phyloP scores from a whole-genome alignment of 1,140 invertebrate species.

The Drosophila takahashii region DNA sequence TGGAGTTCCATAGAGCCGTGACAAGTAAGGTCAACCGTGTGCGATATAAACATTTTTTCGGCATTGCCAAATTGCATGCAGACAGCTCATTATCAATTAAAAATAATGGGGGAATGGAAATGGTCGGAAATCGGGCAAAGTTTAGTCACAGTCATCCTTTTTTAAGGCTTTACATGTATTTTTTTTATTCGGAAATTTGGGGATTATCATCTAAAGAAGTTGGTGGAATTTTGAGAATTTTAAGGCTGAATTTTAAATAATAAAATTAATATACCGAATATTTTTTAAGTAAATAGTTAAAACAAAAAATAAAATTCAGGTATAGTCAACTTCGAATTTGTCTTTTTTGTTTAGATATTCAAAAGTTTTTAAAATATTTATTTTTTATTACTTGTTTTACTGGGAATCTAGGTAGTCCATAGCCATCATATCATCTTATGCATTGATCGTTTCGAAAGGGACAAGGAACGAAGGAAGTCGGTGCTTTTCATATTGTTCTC shows the following conservation, averaged over 20 bases:
- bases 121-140: background rate
- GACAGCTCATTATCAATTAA: constrained; percentile 76
- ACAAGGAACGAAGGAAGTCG: background rate
- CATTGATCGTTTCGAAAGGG: constrained; percentile 30
- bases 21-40: constrained; percentile 73
- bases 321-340: no score
- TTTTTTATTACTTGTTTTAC: no score
- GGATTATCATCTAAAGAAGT: background rate
- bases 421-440: background rate
- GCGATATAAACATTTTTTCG: constrained; percentile 54
- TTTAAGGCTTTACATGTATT: background rate
- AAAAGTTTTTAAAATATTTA: no score
- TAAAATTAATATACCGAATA: no score
- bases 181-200: background rate
- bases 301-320: no score
- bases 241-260: no score
- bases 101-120: constrained; percentile 30
- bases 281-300: no score
- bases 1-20: constrained; percentile 13
- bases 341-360: no score
- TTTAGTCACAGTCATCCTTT: constrained; percentile 9
- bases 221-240: no score
- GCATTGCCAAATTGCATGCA: constrained; percentile 78
- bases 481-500: constrained; percentile 59
- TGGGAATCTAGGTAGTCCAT: background rate